These are phyloP conservation scores for Synchiropus splendidus DNA, from an alignment of 2,113 vertebrate species.

Conservation along the genomic window DNA sequence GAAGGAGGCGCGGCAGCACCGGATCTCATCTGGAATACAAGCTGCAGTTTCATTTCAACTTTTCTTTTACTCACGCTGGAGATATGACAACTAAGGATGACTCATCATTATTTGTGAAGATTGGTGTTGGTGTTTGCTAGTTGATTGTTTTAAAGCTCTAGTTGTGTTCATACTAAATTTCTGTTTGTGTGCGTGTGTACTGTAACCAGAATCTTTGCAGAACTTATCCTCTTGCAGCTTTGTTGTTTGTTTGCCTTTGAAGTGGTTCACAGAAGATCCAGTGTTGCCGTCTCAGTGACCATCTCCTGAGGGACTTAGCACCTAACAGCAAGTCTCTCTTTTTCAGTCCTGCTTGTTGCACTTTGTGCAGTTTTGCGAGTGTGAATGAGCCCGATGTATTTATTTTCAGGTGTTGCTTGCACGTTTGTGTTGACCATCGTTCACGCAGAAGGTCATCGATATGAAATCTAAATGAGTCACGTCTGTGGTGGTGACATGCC, in stretches of 20 bases:
- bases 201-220: no score
- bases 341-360: not conserved
- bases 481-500: not conserved
- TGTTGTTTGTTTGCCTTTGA: no score
- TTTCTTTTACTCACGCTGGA: conserved; percentile 30
- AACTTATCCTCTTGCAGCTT: no score
- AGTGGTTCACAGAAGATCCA: conserved; percentile 12
- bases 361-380: conserved; percentile 17
- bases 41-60: conserved; percentile 21
- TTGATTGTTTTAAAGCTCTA: no score
- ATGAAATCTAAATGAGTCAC: no score
- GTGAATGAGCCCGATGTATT: not conserved
- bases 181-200: no score
- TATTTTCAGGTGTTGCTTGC: not conserved
- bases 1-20: conserved; percentile 14
- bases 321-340: conserved; percentile 6
- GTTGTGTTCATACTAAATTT: no score
- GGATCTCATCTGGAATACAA: conserved; percentile 33
- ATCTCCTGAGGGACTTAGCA: conserved; percentile 29
- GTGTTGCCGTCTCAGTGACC: conserved; percentile 26
- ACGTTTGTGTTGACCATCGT: not conserved
- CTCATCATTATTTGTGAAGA: conserved; percentile 33
- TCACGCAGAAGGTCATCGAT: not conserved
- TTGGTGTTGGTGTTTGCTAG: no score
- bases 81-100: conserved; percentile 46